Base-by-base conservation (phyloP, 2,888 invertebrate genomes). In the Caradrina clavipalpis region DNA sequence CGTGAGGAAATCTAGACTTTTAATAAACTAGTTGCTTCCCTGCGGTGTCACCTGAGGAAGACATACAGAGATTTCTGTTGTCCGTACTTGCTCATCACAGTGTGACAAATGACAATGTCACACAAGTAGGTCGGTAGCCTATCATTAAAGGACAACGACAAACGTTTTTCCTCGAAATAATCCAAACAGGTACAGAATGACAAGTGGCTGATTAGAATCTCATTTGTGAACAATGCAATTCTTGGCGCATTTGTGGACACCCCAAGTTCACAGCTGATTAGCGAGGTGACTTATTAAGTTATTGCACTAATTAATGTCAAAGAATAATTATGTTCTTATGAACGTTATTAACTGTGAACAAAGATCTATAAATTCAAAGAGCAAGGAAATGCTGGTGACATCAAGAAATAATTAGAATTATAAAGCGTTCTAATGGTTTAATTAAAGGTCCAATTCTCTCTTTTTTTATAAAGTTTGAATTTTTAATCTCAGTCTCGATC, bases 81-180 rank as follows among this genome's bases (percentile, higher is more conserved):
- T 4, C 26, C 4, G 26, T 26, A 26, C 26, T 26, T 26, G 45
- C 17, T 42, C 21, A 15, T 22, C 45, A 19, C 10, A 35, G 5
- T 6, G 3, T 15, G 39, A 19, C 15, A 45, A 35, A 42, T 45
- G 11, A 61, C 62, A 60, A 60, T 74, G 57, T 61, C 21, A 3
- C n/a, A 50, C 62, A 79, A 61, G 54, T 75, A 70, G 76, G 80
- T 65, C 59, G 49, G 49, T 74, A 59, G 58, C 47, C 50, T 50
- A 26, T 61, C 54, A 78, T 49, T 49, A 51, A 55, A 75, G 60
- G 54, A 64, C 61, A 69, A 22, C 42, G 19, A 22, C 59, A 56
- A 54, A 65, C 31, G 6, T 39, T 65, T 73, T 77, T 70, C 77
- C 80, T 77, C 76, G 22, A 51, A 75, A 54, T 53, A 51, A 51